These are phyloP conservation scores for Poeciliopsis turneri DNA, from an alignment of 2,797 vertebrate species.

Conservation along the genomic window DNA sequence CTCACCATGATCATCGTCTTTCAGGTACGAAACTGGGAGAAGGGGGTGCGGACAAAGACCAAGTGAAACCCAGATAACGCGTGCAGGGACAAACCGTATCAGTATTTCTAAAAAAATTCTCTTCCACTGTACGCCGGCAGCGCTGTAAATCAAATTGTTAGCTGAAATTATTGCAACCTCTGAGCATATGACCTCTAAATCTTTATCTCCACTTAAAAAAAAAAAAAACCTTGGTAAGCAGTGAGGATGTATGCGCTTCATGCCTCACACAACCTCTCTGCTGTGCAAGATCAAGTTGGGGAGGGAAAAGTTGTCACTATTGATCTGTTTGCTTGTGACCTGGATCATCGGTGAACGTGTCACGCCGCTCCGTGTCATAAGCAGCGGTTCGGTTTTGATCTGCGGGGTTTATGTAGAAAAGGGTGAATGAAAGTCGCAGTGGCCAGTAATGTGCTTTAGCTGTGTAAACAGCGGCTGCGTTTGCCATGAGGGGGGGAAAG, in stretches of 20 bases:
- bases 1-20: conserved; percentile 97
- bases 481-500: conserved; percentile 12
- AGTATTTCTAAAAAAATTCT: conserved; percentile 29
- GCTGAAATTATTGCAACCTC: not conserved
- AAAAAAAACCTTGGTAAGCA: conserved; percentile 4
- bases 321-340: conserved; percentile 32
- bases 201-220: conserved; percentile 16
- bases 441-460: conserved; percentile 7
- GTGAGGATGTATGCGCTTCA: conserved; percentile 4
- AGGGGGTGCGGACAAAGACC: not conserved
- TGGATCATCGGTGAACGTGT: conserved; percentile 40
- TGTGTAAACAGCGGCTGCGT: conserved; percentile 29
- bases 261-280: conserved; percentile 25
- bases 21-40: conserved; percentile 84
- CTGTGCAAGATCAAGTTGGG: conserved; percentile 8
- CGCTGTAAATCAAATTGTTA: conserved; percentile 17
- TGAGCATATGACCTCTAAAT: conserved; percentile 42
- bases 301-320: conserved; percentile 23
- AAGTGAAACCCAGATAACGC: conserved; percentile 19
- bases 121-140: not conserved
- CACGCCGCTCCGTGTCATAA: conserved; percentile 35
- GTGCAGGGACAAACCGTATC: conserved; percentile 2
- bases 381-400: conserved; percentile 6
- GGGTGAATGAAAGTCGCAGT: conserved; percentile 1
- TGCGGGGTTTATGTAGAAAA: conserved; percentile 1